A percentile compares a stretch with the other conserved stretches of the same genome.
Evolutionary conservation across 1,140 invertebrate species (phyloP).

Genomic region (Microplitis mediator): DNA sequence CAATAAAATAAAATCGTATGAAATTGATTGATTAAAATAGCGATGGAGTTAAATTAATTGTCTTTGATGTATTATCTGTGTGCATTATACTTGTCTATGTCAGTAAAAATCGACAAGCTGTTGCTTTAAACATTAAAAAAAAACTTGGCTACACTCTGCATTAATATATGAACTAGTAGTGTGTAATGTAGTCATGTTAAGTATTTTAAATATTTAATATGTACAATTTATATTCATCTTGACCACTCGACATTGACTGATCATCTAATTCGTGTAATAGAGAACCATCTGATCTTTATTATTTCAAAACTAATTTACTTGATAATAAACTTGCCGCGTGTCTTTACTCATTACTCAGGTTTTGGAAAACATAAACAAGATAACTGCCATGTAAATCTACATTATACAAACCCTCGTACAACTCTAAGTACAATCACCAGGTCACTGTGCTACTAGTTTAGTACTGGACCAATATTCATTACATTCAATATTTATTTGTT

Average conservation of each 20-base stretch:
- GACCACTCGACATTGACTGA: conserved; percentile 10
- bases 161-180: not conserved
- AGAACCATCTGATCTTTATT: not conserved
- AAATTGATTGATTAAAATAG: too few species aligned
- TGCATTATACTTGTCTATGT: too few species aligned
- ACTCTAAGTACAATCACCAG: not conserved
- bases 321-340: not conserved
- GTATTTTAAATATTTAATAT: not conserved
- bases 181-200: not conserved
- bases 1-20: too few species aligned
- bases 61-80: too few species aligned
- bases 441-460: too few species aligned
- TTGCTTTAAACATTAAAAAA: not conserved
- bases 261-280: not conserved
- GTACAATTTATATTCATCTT: not conserved
- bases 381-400: not conserved
- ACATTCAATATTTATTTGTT: not conserved
- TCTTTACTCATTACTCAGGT: not conserved
- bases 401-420: conserved; percentile 7
- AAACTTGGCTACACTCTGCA: not conserved
- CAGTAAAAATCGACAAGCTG: too few species aligned
- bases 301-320: not conserved
- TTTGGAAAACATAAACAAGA: not conserved
- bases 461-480: not conserved
- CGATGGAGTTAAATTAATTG: too few species aligned